A percentile compares a stretch with the other conserved stretches of the same genome.
Evolutionary conservation across 1,140 invertebrate species (phyloP).

Genomic region (Cyphomyrmex costatus): DNA sequence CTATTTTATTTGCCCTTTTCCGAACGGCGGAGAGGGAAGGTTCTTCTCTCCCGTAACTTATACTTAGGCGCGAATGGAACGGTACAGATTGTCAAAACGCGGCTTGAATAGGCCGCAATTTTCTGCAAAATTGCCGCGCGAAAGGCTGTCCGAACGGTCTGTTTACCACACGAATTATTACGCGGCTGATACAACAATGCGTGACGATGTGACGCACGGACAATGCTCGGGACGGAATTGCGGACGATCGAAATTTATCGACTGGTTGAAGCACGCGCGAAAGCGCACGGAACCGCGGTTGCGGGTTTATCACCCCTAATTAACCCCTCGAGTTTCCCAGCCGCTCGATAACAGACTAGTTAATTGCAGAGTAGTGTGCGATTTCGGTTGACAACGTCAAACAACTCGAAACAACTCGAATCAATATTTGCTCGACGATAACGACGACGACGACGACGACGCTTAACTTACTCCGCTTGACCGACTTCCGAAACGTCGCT

Average conservation of each 20-base stretch:
- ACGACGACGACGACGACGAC: background rate
- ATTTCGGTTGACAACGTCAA: background rate
- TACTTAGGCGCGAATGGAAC: background rate
- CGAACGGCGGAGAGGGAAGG: too few relatives aligned
- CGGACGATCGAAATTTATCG: conserved; percentile 33
- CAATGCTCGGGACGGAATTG: conserved; percentile 9
- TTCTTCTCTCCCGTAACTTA: background rate
- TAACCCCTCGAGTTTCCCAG: conserved; percentile 20
- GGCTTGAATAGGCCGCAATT: conserved; percentile 11
- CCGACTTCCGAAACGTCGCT: background rate
- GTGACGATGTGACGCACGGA: background rate
- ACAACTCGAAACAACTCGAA: background rate
- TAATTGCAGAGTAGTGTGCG: background rate
- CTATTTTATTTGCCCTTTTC: conserved; percentile 7
- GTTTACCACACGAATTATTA: conserved; percentile 37
- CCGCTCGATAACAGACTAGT: conserved; percentile 5
- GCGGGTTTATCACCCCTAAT: conserved; percentile 38
- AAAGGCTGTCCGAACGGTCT: background rate
- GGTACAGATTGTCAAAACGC: conserved; percentile 12
- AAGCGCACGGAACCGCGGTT: background rate
- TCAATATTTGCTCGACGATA: background rate
- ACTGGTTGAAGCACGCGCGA: background rate
- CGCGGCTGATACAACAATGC: background rate
- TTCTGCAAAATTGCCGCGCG: conserved; percentile 29
- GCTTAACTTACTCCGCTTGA: background rate